phyloP scores from a whole-genome alignment of 2,888 invertebrate species.

The Chymomyza fuscimana region DNA sequence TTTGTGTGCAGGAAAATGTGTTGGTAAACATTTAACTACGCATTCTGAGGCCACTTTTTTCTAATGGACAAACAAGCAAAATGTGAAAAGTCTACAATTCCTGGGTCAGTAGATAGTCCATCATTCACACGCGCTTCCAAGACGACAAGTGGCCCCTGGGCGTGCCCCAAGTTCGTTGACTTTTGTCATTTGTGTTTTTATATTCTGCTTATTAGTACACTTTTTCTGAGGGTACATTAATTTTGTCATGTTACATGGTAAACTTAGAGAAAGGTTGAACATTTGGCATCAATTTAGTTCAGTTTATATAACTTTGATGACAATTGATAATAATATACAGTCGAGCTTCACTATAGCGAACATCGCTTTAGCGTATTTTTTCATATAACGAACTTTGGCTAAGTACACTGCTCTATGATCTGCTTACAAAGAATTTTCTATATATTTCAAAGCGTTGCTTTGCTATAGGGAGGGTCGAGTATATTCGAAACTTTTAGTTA shows the following conservation, averaged over 20 bases:
- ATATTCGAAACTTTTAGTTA: too few relatives aligned
- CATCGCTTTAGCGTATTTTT: too few relatives aligned
- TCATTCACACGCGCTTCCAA: constrained; percentile 35
- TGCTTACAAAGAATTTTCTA: too few relatives aligned
- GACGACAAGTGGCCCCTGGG: constrained; percentile 5
- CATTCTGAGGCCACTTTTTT: constrained; percentile 32
- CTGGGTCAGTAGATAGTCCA: constrained; percentile 17
- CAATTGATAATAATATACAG: too few relatives aligned
- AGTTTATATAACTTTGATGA: too few relatives aligned
- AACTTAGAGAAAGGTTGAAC: too few relatives aligned
- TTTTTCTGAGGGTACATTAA: neutral
- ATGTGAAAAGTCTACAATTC: constrained; percentile 21
- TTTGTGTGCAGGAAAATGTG: constrained; percentile 43
- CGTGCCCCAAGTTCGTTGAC: constrained; percentile 34
- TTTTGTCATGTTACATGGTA: neutral
- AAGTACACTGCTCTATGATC: too few relatives aligned
- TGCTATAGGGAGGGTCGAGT: too few relatives aligned
- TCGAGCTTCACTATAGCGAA: too few relatives aligned
- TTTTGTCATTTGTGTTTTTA: constrained; percentile 30
- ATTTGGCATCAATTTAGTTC: too few relatives aligned
- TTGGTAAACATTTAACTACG: constrained; percentile 41
- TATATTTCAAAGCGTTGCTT: too few relatives aligned
- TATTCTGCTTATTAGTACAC: constrained; percentile 8
- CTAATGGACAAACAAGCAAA: constrained; percentile 52
- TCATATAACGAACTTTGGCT: too few relatives aligned